Evolutionary conservation across 1,140 invertebrate species (phyloP).

Genomic region (Drosophila orosa): DNA sequence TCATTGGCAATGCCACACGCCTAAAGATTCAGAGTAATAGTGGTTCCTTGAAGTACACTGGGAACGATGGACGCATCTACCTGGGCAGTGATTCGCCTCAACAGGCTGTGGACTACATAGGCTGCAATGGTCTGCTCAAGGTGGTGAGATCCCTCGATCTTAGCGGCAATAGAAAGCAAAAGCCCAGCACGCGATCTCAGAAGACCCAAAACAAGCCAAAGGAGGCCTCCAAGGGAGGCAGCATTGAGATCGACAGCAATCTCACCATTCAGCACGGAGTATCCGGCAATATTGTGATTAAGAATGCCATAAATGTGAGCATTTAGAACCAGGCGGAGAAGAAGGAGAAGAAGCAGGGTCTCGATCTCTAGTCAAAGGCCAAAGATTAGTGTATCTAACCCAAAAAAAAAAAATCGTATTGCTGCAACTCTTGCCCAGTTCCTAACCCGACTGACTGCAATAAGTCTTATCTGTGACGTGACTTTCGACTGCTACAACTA

Average conservation of each 20-base stretch:
- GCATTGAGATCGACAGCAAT: conserved; percentile 62
- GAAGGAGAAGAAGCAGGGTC: conserved; percentile 16
- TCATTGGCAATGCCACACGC: conserved; percentile 73
- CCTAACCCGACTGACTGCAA: conserved; percentile 40
- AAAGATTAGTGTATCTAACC: conserved; percentile 37
- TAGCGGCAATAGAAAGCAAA: conserved; percentile 25
- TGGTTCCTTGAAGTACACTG: conserved; percentile 70
- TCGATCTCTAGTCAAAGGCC: conserved; percentile 42
- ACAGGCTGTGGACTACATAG: conserved; percentile 73
- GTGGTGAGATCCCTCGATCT: conserved; percentile 71
- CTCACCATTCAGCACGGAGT: conserved; percentile 60
- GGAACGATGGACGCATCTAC: conserved; percentile 78
- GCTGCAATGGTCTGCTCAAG: conserved; percentile 77
- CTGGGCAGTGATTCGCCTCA: conserved; percentile 69
- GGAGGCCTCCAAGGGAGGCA: conserved; percentile 7
- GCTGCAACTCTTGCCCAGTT: conserved; percentile 47
- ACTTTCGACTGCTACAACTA: conserved; percentile 35
- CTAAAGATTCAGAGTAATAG: conserved; percentile 72
- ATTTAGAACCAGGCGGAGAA: conserved; percentile 32
- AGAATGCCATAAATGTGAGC: conserved; percentile 79
- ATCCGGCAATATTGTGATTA: conserved; percentile 75
- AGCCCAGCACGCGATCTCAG: conserved; percentile 35
- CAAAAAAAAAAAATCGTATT: conserved; percentile 4
- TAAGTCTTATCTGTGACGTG: conserved; percentile 22
- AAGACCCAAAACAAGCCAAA: not conserved